Evolutionary conservation across 2,113 vertebrate species (phyloP).

Genomic region (Mormoops blainvillei): DNA sequence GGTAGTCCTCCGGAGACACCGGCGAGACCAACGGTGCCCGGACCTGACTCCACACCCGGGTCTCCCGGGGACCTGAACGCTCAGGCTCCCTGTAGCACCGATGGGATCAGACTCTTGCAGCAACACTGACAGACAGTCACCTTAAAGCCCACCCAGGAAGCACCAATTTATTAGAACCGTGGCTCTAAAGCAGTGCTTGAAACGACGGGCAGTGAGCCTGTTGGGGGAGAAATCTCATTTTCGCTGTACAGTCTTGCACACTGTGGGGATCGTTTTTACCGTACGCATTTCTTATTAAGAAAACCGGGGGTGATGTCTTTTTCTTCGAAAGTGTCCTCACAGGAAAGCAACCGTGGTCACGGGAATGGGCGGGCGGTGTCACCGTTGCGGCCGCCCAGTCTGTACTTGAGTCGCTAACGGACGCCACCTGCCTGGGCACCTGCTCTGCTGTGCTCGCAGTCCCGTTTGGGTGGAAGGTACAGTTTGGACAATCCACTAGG

Average conservation of each 20-base stretch:
- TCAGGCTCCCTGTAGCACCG: not conserved
- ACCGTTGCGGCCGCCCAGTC: no score
- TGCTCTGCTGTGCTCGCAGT: not conserved
- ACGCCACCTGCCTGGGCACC: not conserved
- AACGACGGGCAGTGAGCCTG: not conserved
- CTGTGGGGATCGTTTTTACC: not conserved
- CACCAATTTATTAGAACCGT: not conserved
- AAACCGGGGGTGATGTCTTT: not conserved
- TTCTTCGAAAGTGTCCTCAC: not conserved
- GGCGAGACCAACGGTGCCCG: not conserved
- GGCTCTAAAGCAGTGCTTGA: not conserved
- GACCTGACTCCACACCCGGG: rapidly evolving
- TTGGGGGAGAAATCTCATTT: not conserved
- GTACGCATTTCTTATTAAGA: not conserved
- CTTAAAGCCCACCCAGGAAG: no score
- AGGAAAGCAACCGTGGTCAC: no score
- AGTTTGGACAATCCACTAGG: not conserved
- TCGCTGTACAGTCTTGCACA: not conserved
- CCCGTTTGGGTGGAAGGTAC: no score
- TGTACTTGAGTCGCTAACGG: not conserved
- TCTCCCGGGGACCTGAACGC: not conserved
- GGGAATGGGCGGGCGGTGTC: not conserved
- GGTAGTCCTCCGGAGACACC: not conserved
- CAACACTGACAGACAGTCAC: not conserved
- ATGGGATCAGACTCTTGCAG: not conserved